These are phyloP conservation scores for Drosophila nr. perissopoda DNA, from an alignment of 2,888 invertebrate genomes.

Conservation along the genomic window DNA sequence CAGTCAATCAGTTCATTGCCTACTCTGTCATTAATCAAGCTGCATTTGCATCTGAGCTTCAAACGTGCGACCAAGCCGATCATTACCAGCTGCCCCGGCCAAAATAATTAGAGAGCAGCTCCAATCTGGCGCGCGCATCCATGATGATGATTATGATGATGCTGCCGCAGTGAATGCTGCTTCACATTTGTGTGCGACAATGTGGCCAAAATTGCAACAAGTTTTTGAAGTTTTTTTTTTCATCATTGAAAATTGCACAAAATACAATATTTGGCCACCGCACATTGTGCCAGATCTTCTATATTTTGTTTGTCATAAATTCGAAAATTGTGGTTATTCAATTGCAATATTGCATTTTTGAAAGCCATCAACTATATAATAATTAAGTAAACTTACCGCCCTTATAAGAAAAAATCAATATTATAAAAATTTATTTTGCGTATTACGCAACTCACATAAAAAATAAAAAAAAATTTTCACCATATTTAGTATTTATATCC, in stretches of 20 bases:
- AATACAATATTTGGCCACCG: slow-evolving; percentile 36
- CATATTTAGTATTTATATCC: neutral
- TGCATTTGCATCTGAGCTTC: slow-evolving; percentile 64
- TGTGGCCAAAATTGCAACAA: slow-evolving; percentile 53
- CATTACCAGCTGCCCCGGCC: slow-evolving; percentile 52
- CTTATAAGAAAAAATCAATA: neutral
- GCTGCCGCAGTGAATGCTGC: slow-evolving; percentile 43
- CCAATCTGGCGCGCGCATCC: slow-evolving; percentile 68
- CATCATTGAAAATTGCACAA: slow-evolving; percentile 44
- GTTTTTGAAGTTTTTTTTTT: slow-evolving; percentile 35
- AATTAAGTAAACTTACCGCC: neutral
- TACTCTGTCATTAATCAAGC: slow-evolving; percentile 63
- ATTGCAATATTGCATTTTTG: neutral
- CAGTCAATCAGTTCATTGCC: slow-evolving; percentile 39
- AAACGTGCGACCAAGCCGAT: slow-evolving; percentile 53
- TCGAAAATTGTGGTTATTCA: neutral
- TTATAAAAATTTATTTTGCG: neutral
- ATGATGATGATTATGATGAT: slow-evolving; percentile 19
- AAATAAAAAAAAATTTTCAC: neutral
- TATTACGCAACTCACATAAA: neutral
- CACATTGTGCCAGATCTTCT: neutral
- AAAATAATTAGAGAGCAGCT: slow-evolving; percentile 62
- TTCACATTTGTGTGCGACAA: slow-evolving; percentile 28
- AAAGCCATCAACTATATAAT: neutral
- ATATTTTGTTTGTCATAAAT: neutral